Percentiles rank a stretch among this genome's conserved stretches.
Evolutionary conservation across 1,140 invertebrate genomes (phyloP).

Genomic region (Drosophila athabasca): DNA sequence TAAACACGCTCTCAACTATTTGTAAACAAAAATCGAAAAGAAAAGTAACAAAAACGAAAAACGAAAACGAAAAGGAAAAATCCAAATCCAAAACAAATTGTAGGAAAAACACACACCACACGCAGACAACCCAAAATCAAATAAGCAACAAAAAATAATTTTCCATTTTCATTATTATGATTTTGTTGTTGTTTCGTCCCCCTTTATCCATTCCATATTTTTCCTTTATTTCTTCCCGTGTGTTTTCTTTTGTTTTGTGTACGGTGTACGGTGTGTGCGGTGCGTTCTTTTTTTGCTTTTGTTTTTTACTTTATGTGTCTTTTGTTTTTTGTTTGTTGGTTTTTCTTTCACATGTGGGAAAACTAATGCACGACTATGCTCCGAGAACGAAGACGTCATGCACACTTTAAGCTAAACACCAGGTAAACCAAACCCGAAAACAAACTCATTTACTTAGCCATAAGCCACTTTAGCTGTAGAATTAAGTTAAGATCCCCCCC

Average conservation of each 20-base stretch:
- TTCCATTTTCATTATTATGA: conserved; percentile 48
- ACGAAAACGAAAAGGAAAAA: conserved; percentile 31
- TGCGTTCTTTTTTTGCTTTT: conserved; percentile 56
- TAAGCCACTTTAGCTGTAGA: conserved; percentile 21
- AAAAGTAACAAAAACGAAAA: conserved; percentile 32
- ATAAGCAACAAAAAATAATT: conserved; percentile 65
- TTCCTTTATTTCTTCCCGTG: conserved; percentile 27
- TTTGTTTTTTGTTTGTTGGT: conserved; percentile 78
- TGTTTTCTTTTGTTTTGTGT: conserved; percentile 45
- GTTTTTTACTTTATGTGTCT: conserved; percentile 72
- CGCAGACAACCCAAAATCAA: conserved; percentile 36
- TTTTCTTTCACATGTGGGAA: conserved; percentile 81
- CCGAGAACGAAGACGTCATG: conserved; percentile 84
- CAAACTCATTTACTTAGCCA: conserved; percentile 24
- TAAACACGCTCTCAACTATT: conserved; percentile 71
- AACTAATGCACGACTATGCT: conserved; percentile 83
- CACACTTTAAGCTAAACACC: conserved; percentile 83
- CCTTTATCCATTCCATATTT: background rate
- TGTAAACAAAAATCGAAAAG: conserved; percentile 56
- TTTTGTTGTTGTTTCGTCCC: conserved; percentile 36
- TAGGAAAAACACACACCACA: conserved; percentile 42
- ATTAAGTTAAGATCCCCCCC: conserved; percentile 15
- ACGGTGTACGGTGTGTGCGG: conserved; percentile 18
- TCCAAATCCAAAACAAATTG: conserved; percentile 13
- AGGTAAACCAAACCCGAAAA: conserved; percentile 66